Conservation (phyloP, 2,797 vertebrate species). For the Morus bassanus region DNA sequence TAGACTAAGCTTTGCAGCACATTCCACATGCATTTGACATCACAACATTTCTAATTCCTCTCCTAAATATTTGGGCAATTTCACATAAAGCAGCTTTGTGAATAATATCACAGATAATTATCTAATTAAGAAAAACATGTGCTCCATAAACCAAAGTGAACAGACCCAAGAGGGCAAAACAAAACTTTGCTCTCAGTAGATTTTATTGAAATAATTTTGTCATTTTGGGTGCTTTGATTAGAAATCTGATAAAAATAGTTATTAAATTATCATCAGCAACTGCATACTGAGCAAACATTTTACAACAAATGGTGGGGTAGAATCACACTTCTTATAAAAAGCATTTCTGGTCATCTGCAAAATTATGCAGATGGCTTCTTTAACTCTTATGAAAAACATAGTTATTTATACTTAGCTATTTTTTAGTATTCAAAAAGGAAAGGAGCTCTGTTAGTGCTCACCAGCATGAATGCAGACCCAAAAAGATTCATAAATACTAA, state of each 20-base stretch:
- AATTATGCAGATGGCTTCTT: neutral
- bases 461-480: neutral
- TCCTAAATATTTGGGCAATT: neutral
- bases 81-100: neutral
- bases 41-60: neutral
- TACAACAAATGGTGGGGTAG: neutral
- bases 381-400: neutral
- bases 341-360: neutral
- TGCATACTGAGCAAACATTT: neutral
- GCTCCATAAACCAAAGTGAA: neutral
- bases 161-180: neutral
- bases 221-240: neutral
- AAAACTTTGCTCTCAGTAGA: neutral
- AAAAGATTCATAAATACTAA: neutral
- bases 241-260: neutral
- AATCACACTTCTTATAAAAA: neutral
- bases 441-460: neutral
- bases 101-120: neutral
- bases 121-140: neutral
- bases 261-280: neutral
- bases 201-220: neutral
- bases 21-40: neutral
- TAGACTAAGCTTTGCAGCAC: neutral
- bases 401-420: neutral
- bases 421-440: neutral